Conservation (phyloP, 2,113 vertebrate species). For the Gorsachius goisagi region DNA sequence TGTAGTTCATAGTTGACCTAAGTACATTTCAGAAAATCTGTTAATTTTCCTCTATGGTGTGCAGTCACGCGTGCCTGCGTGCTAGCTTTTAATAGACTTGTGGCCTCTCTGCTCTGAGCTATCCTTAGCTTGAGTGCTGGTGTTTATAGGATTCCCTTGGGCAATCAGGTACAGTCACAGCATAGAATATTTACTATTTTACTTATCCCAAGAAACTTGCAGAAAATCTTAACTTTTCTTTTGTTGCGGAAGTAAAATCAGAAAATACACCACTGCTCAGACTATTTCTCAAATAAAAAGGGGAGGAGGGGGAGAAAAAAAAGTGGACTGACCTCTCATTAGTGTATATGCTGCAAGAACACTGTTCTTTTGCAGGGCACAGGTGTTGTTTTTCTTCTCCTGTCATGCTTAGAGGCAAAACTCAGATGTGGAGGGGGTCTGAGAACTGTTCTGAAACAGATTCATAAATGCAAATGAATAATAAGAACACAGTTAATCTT, state of each 20-base stretch:
- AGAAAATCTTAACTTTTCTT: not conserved
- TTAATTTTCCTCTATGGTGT: not conserved
- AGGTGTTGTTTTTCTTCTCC: not conserved
- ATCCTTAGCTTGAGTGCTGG: not conserved
- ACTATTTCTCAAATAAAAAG: not conserved
- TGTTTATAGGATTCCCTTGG: not conserved
- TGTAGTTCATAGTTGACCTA: not conserved
- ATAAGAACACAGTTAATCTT: conserved; percentile 13
- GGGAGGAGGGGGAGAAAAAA: too few species aligned
- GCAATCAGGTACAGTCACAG: not conserved
- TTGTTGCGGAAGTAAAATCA: not conserved
- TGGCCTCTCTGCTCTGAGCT: not conserved
- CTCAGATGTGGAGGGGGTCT: not conserved
- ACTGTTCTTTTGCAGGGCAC: not conserved
- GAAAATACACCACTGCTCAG: not conserved
- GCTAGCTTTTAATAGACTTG: not conserved
- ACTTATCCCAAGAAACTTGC: not conserved
- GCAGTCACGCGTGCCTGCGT: not conserved
- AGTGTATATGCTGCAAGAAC: not conserved
- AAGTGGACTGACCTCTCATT: not conserved
- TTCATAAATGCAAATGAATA: not conserved
- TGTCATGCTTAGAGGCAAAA: not conserved
- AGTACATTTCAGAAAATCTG: not conserved
- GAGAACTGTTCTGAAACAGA: not conserved
- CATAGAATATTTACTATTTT: not conserved